Evolutionary conservation across 2,113 vertebrate species (phyloP).

Genomic region (Pseudonaja textilis): DNA sequence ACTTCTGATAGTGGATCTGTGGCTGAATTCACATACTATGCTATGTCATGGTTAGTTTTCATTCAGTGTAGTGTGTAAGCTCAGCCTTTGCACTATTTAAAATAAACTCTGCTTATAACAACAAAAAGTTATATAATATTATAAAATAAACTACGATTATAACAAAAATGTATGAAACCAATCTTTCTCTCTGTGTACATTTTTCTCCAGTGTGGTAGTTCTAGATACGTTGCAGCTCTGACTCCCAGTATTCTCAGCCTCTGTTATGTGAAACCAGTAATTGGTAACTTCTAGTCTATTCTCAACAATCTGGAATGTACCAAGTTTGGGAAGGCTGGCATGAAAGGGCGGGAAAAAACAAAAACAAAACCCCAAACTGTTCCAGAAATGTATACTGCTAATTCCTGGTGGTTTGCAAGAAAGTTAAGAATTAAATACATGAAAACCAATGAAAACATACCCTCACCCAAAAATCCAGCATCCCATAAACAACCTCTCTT

Average conservation of each 20-base stretch:
- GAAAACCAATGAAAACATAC: background rate
- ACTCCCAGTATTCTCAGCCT: background rate
- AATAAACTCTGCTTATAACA: background rate
- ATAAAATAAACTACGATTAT: background rate
- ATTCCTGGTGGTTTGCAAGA: background rate
- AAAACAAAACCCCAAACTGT: background rate
- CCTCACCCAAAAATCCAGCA: background rate
- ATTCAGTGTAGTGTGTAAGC: background rate
- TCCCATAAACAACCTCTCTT: background rate
- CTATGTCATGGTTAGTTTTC: background rate
- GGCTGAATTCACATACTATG: background rate
- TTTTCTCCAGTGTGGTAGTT: background rate
- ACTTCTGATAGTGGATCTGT: background rate
- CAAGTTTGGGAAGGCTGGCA: background rate
- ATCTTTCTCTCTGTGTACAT: background rate
- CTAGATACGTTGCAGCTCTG: background rate
- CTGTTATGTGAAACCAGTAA: background rate
- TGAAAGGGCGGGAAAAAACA: background rate
- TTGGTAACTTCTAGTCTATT: background rate
- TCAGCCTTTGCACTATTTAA: background rate
- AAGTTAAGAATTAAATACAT: background rate
- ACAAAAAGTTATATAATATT: background rate
- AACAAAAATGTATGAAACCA: background rate
- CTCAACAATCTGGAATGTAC: background rate
- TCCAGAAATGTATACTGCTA: background rate